A percentile compares a stretch with the other conserved stretches of the same genome.
These are phyloP conservation scores for Sminthopsis crassicaudata DNA, from an alignment of 2,113 vertebrate species.

Conservation along the genomic window DNA sequence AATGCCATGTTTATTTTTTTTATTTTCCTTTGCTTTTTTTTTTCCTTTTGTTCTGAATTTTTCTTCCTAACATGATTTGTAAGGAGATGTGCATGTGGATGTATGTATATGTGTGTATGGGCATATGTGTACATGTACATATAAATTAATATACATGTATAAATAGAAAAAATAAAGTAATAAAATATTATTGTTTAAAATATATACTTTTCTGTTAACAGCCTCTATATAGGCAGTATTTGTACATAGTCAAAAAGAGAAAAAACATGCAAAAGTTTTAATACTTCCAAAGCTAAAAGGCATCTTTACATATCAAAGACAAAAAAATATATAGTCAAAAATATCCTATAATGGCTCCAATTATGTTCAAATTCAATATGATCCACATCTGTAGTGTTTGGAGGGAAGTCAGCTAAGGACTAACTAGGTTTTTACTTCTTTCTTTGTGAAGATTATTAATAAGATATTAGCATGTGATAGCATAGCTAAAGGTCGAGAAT, in stretches of 20 bases:
- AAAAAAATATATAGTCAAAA: slow-evolving; percentile 18
- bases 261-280: background rate
- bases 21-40: too few species aligned
- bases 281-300: background rate
- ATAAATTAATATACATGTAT: too few species aligned
- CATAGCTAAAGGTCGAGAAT: background rate
- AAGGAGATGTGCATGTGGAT: too few species aligned
- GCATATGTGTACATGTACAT: too few species aligned
- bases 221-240: background rate
- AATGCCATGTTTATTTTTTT: too few species aligned
- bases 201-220: background rate
- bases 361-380: background rate
- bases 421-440: background rate
- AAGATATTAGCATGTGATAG: background rate
- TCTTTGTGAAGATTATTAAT: background rate
- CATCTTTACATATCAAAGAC: background rate
- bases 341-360: background rate
- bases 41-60: too few species aligned
- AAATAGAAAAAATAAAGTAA: too few species aligned
- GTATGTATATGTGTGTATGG: too few species aligned
- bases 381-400: background rate
- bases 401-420: background rate
- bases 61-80: too few species aligned
- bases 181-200: too few species aligned
- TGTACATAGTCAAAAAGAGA: background rate